Conservation (phyloP, 2,113 vertebrate species). For the Melierax canorus region DNA sequence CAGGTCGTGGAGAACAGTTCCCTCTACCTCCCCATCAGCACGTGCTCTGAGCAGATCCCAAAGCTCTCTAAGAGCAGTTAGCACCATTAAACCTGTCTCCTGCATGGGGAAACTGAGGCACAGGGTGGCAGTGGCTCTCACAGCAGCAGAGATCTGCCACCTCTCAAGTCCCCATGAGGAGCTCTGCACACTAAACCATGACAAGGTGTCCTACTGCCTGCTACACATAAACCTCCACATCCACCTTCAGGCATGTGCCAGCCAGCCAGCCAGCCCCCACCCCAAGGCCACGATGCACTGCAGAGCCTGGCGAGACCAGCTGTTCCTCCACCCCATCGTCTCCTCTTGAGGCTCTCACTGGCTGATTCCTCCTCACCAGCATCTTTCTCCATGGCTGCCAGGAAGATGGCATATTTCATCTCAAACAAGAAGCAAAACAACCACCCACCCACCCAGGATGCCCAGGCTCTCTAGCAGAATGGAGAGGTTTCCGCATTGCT, state of each 20-base stretch:
- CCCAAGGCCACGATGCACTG: accelerated
- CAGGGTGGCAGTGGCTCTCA: background rate
- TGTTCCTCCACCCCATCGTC: accelerated
- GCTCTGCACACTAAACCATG: accelerated
- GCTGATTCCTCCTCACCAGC: background rate
- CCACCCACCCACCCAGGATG: background rate
- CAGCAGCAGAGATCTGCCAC: background rate
- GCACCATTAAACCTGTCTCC: background rate
- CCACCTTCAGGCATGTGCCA: accelerated
- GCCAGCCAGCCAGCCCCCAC: background rate
- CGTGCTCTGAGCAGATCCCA: background rate
- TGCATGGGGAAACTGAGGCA: background rate
- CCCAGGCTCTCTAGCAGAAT: background rate
- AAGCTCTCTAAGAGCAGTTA: background rate
- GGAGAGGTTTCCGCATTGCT: background rate
- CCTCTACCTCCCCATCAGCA: background rate
- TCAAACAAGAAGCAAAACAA: background rate
- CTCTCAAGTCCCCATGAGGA: accelerated
- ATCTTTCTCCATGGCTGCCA: background rate
- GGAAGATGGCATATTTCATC: background rate
- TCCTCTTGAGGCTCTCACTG: background rate
- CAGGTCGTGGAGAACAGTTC: background rate
- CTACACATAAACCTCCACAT: background rate
- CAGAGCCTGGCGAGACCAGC: accelerated
- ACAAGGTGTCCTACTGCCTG: accelerated